Evolutionary conservation across 1,140 invertebrate species (phyloP), one percentile per base, ranked within the genome.

Genomic region (Ceratoteleas bidentatus): DNA sequence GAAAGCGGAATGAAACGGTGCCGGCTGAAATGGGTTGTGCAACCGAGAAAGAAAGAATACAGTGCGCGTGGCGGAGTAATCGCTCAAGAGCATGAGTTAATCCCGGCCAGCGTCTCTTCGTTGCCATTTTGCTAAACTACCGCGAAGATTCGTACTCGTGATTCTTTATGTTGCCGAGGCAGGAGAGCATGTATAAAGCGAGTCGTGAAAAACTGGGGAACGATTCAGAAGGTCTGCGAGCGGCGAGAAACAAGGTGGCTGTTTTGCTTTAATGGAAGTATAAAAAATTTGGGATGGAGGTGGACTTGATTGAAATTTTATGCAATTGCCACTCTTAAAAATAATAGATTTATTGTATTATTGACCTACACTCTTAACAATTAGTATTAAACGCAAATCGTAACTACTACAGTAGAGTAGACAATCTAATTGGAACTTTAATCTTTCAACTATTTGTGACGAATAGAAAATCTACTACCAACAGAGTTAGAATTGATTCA

Each of bases 1-100:
- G 60, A 47, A 54, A 69, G 43, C 49, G 16, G 62, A 34, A 74
- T 52, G 50, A 65, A 74, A 64, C 15, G 49, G 34, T 73, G 60
- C 15, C 60, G 70, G 47, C 34, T 43, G 65, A 70, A 74, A 73
- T 64, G 47, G 70, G 58, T 64, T 65, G 65, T 32, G 78, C 40
- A 47, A 43, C n/a, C n/a, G 49, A 68, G 15, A 43, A 52, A 40
- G 54, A 54, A 58, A 60, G 76, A 82, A 68, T 70, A 72, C 52
- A 69, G 8, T 38, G 69, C 88, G 87, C 84, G 84, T 86, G 84
- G 66, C 69, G 61, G 56, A 85, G 83, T 84, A 87, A 87, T 88
- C 86, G 85, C 81, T 88, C 86, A 85, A 85, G 75, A 78, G 81
- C 75, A 66, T 64, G 84, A 70, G 77, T 84, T 85, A 87, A 88